phyloP scores from a whole-genome alignment of 2,888 invertebrate species.

The Belgica antarctica region DNA sequence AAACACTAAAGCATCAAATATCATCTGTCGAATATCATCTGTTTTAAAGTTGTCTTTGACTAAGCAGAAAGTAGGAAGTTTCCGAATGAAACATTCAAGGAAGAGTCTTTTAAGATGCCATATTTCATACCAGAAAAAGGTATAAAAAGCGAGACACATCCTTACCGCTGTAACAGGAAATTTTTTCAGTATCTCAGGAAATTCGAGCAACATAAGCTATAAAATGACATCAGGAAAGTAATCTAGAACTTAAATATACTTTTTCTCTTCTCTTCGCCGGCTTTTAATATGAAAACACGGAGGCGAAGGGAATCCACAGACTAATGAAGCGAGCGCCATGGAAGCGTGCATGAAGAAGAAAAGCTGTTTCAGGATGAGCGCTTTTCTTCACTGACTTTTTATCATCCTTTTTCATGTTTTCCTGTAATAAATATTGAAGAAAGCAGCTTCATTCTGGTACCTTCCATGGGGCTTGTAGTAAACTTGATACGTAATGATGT shows the following conservation, averaged over 20 bases:
- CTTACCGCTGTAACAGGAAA: slow-evolving; percentile 43
- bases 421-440: slow-evolving; percentile 43
- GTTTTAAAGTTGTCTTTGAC: too few species aligned
- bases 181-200: slow-evolving; percentile 41
- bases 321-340: slow-evolving; percentile 41
- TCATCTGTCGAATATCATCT: too few species aligned
- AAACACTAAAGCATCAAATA: too few species aligned
- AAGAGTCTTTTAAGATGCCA: slow-evolving; percentile 8
- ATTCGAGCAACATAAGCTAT: slow-evolving; percentile 42
- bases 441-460: too few species aligned
- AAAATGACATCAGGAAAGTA: slow-evolving; percentile 44
- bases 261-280: not conserved
- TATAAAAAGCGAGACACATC: slow-evolving; percentile 36
- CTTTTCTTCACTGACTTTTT: slow-evolving; percentile 44
- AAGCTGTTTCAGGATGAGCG: slow-evolving; percentile 43
- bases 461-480: too few species aligned
- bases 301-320: slow-evolving; percentile 33
- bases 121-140: slow-evolving; percentile 29
- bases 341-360: slow-evolving; percentile 34
- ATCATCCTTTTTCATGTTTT: slow-evolving; percentile 44
- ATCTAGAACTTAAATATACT: slow-evolving; percentile 37
- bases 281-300: not conserved
- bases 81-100: not conserved
- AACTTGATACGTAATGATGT: slow-evolving; percentile 22
- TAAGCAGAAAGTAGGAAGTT: not conserved